Percentiles rank a stretch among this genome's conserved stretches.
These are phyloP conservation scores for Charina bottae DNA, from an alignment of 2,113 vertebrate species.

Conservation along the genomic window DNA sequence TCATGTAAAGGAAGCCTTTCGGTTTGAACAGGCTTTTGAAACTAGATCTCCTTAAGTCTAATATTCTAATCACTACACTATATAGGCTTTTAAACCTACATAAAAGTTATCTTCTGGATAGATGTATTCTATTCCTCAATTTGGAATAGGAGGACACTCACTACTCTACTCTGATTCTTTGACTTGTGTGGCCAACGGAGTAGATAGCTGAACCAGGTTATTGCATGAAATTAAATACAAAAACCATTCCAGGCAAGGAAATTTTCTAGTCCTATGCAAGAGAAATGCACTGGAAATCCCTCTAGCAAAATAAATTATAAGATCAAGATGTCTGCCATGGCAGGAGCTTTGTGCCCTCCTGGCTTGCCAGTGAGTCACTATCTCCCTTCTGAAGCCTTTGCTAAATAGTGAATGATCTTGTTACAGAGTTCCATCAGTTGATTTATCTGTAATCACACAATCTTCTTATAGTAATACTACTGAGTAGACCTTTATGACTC, in stretches of 20 bases:
- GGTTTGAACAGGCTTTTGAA: not conserved
- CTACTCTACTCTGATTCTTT: not conserved
- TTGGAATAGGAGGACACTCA: not conserved
- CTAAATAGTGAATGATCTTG: not conserved
- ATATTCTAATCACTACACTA: not conserved
- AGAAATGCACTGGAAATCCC: not conserved
- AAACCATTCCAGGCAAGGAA: not conserved
- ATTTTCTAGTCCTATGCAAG: not conserved
- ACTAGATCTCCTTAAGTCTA: not conserved
- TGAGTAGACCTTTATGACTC: not conserved
- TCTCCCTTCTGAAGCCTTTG: not conserved
- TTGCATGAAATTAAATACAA: not conserved
- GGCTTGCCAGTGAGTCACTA: not conserved
- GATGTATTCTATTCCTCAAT: not conserved
- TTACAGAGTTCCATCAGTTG: not conserved
- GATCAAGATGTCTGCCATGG: not conserved
- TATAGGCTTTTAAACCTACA: not conserved
- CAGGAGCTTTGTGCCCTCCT: not conserved
- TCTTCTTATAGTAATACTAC: not conserved
- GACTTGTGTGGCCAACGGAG: not conserved
- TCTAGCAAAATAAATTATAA: not conserved
- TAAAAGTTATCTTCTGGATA: not conserved
- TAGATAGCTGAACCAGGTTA: not conserved
- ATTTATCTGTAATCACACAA: not conserved
- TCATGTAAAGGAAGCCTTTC: not conserved